These are phyloP conservation scores for Sarcoramphus papa DNA, from an alignment of 2,797 vertebrate species.

Conservation along the genomic window DNA sequence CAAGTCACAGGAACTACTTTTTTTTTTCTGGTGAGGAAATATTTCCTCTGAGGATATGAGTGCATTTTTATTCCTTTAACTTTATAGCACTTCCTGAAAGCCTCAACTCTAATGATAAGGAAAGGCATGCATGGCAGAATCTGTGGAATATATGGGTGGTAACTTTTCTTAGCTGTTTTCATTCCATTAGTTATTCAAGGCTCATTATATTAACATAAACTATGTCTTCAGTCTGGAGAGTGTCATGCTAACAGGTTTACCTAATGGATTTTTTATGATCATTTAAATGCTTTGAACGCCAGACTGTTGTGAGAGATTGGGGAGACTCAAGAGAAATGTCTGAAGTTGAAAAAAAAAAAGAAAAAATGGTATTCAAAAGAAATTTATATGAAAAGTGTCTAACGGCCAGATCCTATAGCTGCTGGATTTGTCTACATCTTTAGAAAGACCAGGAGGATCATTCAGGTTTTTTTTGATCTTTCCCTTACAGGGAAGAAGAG, in stretches of 20 bases:
- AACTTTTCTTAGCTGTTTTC: slow-evolving; percentile 5
- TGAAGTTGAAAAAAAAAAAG: neutral
- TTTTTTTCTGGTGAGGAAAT: neutral
- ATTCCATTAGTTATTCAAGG: slow-evolving; percentile 6
- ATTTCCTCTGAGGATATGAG: neutral
- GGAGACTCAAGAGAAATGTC: neutral
- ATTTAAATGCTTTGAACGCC: neutral
- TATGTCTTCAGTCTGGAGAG: neutral
- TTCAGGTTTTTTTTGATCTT: neutral
- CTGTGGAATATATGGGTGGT: neutral
- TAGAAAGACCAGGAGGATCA: neutral
- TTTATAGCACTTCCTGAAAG: neutral
- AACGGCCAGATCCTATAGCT: neutral
- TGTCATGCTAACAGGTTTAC: neutral
- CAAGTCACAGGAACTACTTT: neutral
- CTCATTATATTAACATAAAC: neutral
- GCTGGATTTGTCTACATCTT: neutral
- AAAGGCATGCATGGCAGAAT: neutral
- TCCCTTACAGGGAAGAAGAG: neutral
- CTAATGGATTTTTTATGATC: neutral
- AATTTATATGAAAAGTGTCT: neutral
- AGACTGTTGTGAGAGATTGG: neutral
- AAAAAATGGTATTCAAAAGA: neutral
- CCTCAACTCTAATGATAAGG: neutral
- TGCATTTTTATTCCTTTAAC: neutral